Evolutionary conservation across 2,888 invertebrate genomes (phyloP).

Genomic region (Ischnus inquisitorius): DNA sequence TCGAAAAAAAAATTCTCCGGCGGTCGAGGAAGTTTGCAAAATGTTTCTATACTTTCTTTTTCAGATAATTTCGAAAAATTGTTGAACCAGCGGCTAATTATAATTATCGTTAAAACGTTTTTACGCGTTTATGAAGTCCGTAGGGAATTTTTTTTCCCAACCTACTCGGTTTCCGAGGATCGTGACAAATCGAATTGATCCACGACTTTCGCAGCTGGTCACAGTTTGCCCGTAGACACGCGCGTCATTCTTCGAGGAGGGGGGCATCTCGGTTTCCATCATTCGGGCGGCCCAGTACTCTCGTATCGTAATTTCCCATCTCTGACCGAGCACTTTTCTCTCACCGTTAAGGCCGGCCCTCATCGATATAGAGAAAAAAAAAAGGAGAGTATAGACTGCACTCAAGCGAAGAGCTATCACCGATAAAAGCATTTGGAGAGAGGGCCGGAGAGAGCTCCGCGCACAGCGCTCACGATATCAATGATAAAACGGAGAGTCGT

Average conservation of each 20-base stretch:
- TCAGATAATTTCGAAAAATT: neutral
- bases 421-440: constrained; percentile 73
- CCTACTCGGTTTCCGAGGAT: constrained; percentile 5
- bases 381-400: constrained; percentile 60
- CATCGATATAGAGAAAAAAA: constrained; percentile 48
- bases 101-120: neutral
- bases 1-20: neutral
- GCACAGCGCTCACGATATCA: constrained; percentile 66
- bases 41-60: neutral
- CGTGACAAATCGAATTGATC: constrained; percentile 45
- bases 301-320: constrained; percentile 73
- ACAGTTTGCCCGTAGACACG: constrained; percentile 15
- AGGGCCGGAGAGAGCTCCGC: constrained; percentile 14
- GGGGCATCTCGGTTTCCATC: constrained; percentile 68
- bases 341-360: constrained; percentile 34
- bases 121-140: neutral
- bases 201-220: constrained; percentile 42
- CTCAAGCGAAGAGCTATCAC: constrained; percentile 72
- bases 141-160: neutral
- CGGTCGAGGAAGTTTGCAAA: neutral
- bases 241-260: constrained; percentile 48
- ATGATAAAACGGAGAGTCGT: constrained; percentile 74
- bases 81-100: no score
- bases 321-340: constrained; percentile 72
- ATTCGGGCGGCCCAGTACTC: constrained; percentile 57